Evolutionary conservation across 2,888 invertebrate genomes (phyloP), one percentile per base, ranked within the genome.

Genomic region (Urechis unicinctus): DNA sequence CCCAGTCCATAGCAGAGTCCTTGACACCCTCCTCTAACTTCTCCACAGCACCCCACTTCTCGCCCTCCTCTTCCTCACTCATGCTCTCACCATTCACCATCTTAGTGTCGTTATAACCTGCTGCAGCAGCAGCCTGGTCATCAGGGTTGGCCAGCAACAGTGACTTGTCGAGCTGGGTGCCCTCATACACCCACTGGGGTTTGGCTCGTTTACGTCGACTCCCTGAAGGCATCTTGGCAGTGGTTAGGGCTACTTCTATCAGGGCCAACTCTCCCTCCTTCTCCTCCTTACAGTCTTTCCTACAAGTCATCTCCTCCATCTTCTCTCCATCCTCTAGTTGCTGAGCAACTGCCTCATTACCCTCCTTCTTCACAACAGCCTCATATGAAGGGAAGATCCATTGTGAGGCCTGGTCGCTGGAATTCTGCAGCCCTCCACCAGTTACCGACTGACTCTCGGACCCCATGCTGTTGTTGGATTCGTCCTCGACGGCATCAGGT

Each of bases 111-210:
- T 36, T 17, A 9, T 36, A 9, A 9, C 36, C 36, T 17, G 9
- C 36, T 9, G 9, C 17, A 17, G 9, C 17, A 13, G 9, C 36
- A 13, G 9, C 9, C 9, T 9, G 17, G 36, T 13, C 9, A 17
- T 9, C 9, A 17, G 9, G 9, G 17, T 36, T 36, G 17, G 9
- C 36, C 17, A 13, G 9, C 17, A 36, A 9, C 9, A 9, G 25
- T 42, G 3, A 5, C 62, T 70, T 65, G 55, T 77, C 71, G 55
- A 78, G 61, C 61, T 76, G 74, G 9, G 73, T 65, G 4, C 91
- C 91, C 5, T 95, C 95, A 78, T 94, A 94, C 3, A 95, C 92
- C 92, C 95, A 94, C 79, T 96, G 94, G 1, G 96, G 95, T 53
- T 94, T 93, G 1, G 92, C 93, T 1, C 94, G 92, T 81, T 96